Percentiles rank a stretch among this genome's conserved stretches.
phyloP scores from a whole-genome alignment of 2,888 invertebrate species.

The Apodemia hepburni region DNA sequence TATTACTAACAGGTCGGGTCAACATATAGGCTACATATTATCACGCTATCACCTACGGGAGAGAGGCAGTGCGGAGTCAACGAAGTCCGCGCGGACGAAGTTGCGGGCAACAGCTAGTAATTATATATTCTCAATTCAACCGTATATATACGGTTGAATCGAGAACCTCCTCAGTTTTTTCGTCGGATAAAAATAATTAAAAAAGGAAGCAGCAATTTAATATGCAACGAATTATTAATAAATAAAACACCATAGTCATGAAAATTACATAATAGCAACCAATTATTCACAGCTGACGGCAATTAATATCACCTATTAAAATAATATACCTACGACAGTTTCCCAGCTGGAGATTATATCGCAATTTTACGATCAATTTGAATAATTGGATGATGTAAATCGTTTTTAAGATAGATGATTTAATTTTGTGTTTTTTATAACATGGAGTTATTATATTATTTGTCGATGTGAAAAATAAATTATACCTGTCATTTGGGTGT shows the following conservation, averaged over 20 bases:
- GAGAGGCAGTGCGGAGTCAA: no score
- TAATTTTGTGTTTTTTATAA: neutral
- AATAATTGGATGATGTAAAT: neutral
- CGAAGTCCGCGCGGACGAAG: no score
- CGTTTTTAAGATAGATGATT: slow-evolving; percentile 2
- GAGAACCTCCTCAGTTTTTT: no score
- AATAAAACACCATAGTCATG: neutral
- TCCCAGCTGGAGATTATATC: neutral
- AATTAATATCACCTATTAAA: slow-evolving; percentile 6
- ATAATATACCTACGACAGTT: slow-evolving; percentile 5
- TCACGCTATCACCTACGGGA: no score
- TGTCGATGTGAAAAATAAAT: neutral
- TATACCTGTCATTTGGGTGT: neutral
- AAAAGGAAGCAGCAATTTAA: neutral
- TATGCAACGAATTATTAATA: neutral
- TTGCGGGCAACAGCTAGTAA: no score
- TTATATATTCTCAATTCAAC: no score
- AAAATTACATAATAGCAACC: neutral
- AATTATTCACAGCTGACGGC: slow-evolving; percentile 9
- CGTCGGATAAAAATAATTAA: neutral
- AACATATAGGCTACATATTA: no score
- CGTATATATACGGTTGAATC: no score
- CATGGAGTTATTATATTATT: neutral
- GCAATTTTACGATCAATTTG: neutral
- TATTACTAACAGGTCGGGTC: no score